phyloP scores from a whole-genome alignment of 2,797 vertebrate genomes.

The Sebastes nivosus region DNA sequence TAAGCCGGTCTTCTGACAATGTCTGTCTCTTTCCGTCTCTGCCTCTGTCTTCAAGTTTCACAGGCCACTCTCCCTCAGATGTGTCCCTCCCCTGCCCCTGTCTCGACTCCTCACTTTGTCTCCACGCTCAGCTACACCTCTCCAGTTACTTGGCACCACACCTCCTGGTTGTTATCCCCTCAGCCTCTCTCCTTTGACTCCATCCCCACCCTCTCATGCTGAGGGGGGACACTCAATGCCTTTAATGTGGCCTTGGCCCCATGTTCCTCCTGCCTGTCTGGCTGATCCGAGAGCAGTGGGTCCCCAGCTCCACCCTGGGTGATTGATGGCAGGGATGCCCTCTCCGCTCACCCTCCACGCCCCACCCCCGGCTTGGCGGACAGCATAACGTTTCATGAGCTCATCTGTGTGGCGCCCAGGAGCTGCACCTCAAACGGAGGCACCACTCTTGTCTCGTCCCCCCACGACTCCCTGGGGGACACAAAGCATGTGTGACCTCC shows the following conservation, averaged over 20 bases:
- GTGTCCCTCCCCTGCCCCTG: conserved; percentile 53
- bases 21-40: conserved; percentile 51
- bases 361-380: conserved; percentile 69
- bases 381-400: conserved; percentile 89
- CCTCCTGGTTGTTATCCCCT: conserved; percentile 88
- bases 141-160: conserved; percentile 91
- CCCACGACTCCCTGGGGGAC: conserved; percentile 76
- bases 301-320: conserved; percentile 72
- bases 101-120: conserved; percentile 77
- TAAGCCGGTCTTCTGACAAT: conserved; percentile 41
- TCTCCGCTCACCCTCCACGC: conserved; percentile 81
- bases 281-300: conserved; percentile 64
- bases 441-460: conserved; percentile 72
- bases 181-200: conserved; percentile 70
- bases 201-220: conserved; percentile 61
- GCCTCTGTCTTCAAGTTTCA: conserved; percentile 73
- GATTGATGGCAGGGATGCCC: conserved; percentile 89
- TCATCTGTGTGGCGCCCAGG: conserved; percentile 88
- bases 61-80: conserved; percentile 81
- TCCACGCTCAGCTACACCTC: conserved; percentile 77
- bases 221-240: conserved; percentile 83
- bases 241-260: conserved; percentile 86
- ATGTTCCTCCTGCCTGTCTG: conserved; percentile 71
- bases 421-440: conserved; percentile 84
- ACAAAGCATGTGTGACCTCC: conserved; percentile 77